phyloP scores from a whole-genome alignment of 2,888 invertebrate genomes.

The Elysia crispata region DNA sequence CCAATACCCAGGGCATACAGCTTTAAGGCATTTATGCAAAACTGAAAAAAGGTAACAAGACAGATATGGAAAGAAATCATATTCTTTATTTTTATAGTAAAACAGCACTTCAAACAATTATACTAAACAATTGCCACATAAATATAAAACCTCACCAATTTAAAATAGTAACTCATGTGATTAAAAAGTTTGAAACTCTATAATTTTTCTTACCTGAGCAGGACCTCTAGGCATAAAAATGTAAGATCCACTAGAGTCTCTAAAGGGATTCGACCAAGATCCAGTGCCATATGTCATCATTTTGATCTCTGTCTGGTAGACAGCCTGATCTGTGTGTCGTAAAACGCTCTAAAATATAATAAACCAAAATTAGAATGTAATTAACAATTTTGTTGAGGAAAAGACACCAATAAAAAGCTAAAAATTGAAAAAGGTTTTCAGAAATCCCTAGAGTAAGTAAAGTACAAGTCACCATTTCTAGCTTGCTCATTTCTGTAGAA shows the following conservation, averaged over 20 bases:
- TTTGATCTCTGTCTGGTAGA: constrained; percentile 62
- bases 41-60: too few relatives aligned
- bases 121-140: too few relatives aligned
- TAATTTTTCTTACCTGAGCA: constrained; percentile 82
- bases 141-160: not conserved
- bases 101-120: too few relatives aligned
- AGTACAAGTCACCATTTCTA: too few relatives aligned
- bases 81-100: too few relatives aligned
- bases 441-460: too few relatives aligned
- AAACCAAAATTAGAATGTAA: not conserved
- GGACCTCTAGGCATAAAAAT: constrained; percentile 94
- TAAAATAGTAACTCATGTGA: not conserved
- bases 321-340: constrained; percentile 56
- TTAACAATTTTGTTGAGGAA: not conserved
- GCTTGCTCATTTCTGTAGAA: too few relatives aligned
- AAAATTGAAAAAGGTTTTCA: not conserved
- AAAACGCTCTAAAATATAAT: constrained; percentile 76
- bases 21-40: too few relatives aligned
- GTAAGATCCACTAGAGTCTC: constrained; percentile 92
- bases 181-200: not conserved
- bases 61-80: too few relatives aligned
- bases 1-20: too few relatives aligned
- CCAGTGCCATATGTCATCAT: constrained; percentile 84
- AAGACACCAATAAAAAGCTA: not conserved
- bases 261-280: constrained; percentile 59